Conservation (phyloP, 2,888 invertebrate species). For the Plagodis dolabraria region DNA sequence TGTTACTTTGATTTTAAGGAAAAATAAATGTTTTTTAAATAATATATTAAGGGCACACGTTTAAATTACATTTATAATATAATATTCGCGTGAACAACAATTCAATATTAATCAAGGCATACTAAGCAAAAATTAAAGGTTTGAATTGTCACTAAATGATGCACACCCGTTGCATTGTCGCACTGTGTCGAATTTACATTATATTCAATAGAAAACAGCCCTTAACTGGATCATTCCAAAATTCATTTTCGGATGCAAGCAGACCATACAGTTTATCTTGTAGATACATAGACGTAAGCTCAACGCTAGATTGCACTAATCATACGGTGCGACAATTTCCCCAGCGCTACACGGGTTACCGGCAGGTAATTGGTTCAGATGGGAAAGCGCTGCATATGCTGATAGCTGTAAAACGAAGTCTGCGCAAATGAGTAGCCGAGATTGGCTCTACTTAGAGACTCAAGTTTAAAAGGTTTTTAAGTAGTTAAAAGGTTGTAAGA, state of each 20-base stretch:
- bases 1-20: too few relatives aligned
- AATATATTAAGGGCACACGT: too few relatives aligned
- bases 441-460: neutral
- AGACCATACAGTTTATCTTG: conserved; percentile 2
- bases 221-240: neutral
- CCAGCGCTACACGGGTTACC: conserved; percentile 47
- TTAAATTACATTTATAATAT: too few relatives aligned
- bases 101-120: too few relatives aligned
- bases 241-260: neutral
- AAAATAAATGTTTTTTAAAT: too few relatives aligned
- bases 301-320: conserved; percentile 45
- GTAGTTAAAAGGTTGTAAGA: too few relatives aligned
- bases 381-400: conserved; percentile 51
- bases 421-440: neutral
- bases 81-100: too few relatives aligned
- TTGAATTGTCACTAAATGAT: too few relatives aligned
- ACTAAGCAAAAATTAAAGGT: too few relatives aligned
- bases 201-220: neutral
- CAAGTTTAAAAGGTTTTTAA: too few relatives aligned
- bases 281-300: neutral
- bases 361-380: conserved; percentile 52
- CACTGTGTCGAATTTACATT: too few relatives aligned
- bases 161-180: too few relatives aligned
- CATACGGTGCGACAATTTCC: conserved; percentile 52
- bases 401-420: conserved; percentile 30